phyloP scores from a whole-genome alignment of 2,888 invertebrate genomes.

The Agrotis segetum region DNA sequence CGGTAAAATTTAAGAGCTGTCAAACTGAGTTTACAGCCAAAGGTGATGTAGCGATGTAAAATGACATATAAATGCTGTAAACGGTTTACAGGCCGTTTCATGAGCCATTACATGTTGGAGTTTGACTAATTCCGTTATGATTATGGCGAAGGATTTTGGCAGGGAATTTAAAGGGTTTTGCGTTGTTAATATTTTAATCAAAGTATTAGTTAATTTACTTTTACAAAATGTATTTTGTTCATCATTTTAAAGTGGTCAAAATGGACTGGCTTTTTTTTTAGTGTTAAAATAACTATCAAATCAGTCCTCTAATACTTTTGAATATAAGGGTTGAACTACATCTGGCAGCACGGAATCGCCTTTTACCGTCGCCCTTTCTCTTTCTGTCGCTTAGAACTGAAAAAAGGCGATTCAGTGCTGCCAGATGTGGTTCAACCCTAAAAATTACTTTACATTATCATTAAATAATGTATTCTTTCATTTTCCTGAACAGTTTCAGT shows the following conservation, averaged over 20 bases:
- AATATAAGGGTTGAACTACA: too few species aligned
- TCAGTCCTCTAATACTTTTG: too few species aligned
- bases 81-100: constrained; percentile 50
- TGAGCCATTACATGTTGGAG: constrained; percentile 39
- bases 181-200: neutral
- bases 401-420: too few species aligned
- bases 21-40: constrained; percentile 51
- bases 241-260: too few species aligned
- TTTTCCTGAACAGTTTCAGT: neutral
- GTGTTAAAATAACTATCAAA: too few species aligned
- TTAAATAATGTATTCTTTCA: neutral
- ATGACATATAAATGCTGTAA: constrained; percentile 52
- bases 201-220: neutral
- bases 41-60: constrained; percentile 55
- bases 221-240: neutral
- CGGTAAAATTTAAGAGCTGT: constrained; percentile 58
- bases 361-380: too few species aligned
- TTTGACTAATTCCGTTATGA: constrained; percentile 49
- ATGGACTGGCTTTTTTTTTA: too few species aligned
- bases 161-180: neutral
- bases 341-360: too few species aligned
- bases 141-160: constrained; percentile 31
- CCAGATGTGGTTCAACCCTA: too few species aligned
- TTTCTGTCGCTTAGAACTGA: too few species aligned
- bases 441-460: neutral